These are phyloP conservation scores for Podarcis cretensis DNA, from an alignment of 2,113 vertebrate species.

Conservation along the genomic window DNA sequence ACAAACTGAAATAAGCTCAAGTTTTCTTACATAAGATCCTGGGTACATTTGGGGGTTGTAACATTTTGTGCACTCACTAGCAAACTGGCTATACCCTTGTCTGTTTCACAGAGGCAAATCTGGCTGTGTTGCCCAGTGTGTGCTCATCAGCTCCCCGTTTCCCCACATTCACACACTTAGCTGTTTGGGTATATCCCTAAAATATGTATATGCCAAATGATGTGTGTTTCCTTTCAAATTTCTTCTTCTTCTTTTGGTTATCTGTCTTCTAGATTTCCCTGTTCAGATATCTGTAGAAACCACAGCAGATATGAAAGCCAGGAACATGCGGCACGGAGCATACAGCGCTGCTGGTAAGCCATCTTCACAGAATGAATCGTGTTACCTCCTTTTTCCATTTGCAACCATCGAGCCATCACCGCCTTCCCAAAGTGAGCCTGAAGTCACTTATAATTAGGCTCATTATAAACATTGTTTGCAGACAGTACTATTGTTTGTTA, in stretches of 20 bases:
- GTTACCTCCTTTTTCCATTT: not conserved
- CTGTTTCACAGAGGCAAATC: too few species aligned
- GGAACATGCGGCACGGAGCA: slow-evolving; percentile 83
- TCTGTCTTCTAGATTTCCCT: slow-evolving; percentile 75
- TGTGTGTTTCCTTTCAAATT: not conserved
- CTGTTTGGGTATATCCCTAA: not conserved
- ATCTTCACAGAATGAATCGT: not conserved
- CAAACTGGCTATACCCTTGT: too few species aligned
- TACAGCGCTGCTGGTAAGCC: slow-evolving; percentile 83
- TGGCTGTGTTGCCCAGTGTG: not conserved
- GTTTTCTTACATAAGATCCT: not conserved
- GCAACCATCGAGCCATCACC: too few species aligned
- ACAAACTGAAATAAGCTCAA: not conserved
- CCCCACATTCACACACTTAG: not conserved
- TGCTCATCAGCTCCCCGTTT: not conserved
- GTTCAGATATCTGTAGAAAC: slow-evolving; percentile 95
- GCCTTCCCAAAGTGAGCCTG: not conserved
- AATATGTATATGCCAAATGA: not conserved
- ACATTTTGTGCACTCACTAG: not conserved
- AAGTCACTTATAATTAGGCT: not conserved
- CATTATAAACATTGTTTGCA: not conserved
- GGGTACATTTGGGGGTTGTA: not conserved
- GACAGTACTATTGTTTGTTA: not conserved
- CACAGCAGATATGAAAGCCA: slow-evolving; percentile 86
- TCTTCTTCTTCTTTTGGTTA: not conserved